Conservation (phyloP, 2,888 invertebrate genomes). For the Drosophila ezoana region DNA sequence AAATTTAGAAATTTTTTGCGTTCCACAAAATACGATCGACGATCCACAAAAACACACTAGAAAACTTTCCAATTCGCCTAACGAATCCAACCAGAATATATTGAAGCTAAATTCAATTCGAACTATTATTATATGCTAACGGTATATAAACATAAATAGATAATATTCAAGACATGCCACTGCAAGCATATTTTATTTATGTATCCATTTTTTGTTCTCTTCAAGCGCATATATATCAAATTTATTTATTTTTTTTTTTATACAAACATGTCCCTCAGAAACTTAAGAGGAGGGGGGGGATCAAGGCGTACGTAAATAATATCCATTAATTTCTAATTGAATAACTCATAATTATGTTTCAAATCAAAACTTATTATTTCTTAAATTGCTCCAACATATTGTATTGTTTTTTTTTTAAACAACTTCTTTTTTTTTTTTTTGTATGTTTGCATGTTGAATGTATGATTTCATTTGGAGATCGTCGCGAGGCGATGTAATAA, state of each 20-base stretch:
- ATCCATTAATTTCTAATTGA: conserved; percentile 20
- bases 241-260: conserved; percentile 19
- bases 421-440: conserved; percentile 15
- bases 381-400: conserved; percentile 7
- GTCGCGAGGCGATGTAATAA: conserved; percentile 32
- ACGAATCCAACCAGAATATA: conserved; percentile 49
- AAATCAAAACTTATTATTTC: conserved; percentile 24
- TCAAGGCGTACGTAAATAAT: conserved; percentile 14
- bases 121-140: conserved; percentile 52
- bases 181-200: conserved; percentile 48
- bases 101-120: conserved; percentile 44
- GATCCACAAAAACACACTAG: conserved; percentile 41
- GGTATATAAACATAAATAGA: conserved; percentile 52
- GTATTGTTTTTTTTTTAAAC: conserved; percentile 1
- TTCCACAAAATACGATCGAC: conserved; percentile 52
- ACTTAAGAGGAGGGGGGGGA: neutral
- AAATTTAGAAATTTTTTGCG: conserved; percentile 57
- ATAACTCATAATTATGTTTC: conserved; percentile 23
- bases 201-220: neutral
- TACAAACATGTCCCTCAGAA: conserved; percentile 6
- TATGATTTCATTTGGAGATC: conserved; percentile 42
- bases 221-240: neutral
- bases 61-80: conserved; percentile 65
- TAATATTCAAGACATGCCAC: conserved; percentile 54
- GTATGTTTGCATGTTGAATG: conserved; percentile 59